Percentiles rank a stretch among this genome's conserved stretches.
Evolutionary conservation across 2,113 vertebrate species (phyloP).

Genomic region (Pitta sordida): DNA sequence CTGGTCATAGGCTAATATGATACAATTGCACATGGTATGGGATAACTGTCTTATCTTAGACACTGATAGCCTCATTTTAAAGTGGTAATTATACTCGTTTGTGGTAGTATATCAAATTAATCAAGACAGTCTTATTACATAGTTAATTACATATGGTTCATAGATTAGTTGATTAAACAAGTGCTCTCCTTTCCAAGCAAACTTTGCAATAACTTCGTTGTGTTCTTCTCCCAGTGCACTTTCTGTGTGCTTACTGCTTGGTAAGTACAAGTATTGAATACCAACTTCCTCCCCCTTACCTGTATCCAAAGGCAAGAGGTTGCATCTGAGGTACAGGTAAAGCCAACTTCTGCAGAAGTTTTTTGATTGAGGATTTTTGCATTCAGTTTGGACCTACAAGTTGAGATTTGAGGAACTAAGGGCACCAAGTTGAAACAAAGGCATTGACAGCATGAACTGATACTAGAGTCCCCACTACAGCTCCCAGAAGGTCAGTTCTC

Average conservation of each 20-base stretch:
- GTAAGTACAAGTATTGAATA: background rate
- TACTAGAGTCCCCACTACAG: background rate
- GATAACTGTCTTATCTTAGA: background rate
- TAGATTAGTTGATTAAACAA: background rate
- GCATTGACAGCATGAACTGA: background rate
- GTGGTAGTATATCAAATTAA: background rate
- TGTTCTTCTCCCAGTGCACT: background rate
- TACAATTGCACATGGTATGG: background rate
- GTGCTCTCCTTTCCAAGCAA: background rate
- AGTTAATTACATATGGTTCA: background rate
- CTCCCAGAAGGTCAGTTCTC: background rate
- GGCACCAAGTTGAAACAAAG: background rate
- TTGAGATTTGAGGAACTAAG: background rate
- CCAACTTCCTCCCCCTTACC: background rate
- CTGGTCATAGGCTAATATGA: background rate
- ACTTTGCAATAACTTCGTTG: background rate
- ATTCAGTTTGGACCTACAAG: background rate
- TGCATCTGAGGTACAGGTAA: background rate
- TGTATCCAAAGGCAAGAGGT: background rate
- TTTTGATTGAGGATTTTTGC: background rate
- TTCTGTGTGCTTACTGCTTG: background rate
- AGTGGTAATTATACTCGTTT: background rate
- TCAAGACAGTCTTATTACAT: background rate
- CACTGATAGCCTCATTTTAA: background rate
- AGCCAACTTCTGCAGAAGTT: background rate